Base-by-base conservation (phyloP, 1,140 invertebrate species). In the Listronotus oregonensis region DNA sequence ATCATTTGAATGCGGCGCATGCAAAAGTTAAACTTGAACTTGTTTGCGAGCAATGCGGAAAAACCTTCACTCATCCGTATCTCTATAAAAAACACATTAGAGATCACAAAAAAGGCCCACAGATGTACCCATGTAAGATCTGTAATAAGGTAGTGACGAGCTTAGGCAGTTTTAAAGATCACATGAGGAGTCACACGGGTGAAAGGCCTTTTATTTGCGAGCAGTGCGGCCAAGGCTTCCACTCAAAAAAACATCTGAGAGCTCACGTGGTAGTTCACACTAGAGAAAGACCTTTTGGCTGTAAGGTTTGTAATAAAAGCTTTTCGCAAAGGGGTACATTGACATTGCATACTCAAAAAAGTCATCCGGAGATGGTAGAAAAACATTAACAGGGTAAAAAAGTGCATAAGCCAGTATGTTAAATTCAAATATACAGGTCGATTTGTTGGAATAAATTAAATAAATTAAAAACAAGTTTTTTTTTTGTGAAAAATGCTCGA, bases 151-250 rank as follows among this genome's bases (percentile, higher is more conserved):
- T 42, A 3, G 12, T 55, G 8, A 44, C 50, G 11, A 63, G 7
- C 21, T 17, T 17, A 11, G 4, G 8, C 5, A 44, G 50, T 1
- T 51, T 54, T 3, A 47, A 46, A 21, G 66, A 71, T 47, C 78
- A 79, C 63, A 52, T 70, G 10, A 46, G 72, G 21, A 43, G 73
- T 14, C 77, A 79, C 59, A 75, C 74, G 4, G 76, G 75, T 6
- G 74, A 90, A 74, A 84, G 67, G 66, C 73, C 73, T 82, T 87
- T 61, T 37, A 32, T 47, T 7, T 77, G 75, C 62, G 57, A 60
- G 6, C 44, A 66, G 6, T 77, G 75, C 54, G 67, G 59, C 7
- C 75, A 76, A 52, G 43, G 50, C 14, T 77, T 77, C 54, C 72
- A 46, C 17, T 57, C 57, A 14, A 71, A 72, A 55, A 68, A 61